Base-by-base conservation (phyloP, 1,140 invertebrate genomes). In the Bemisia tabaci region DNA sequence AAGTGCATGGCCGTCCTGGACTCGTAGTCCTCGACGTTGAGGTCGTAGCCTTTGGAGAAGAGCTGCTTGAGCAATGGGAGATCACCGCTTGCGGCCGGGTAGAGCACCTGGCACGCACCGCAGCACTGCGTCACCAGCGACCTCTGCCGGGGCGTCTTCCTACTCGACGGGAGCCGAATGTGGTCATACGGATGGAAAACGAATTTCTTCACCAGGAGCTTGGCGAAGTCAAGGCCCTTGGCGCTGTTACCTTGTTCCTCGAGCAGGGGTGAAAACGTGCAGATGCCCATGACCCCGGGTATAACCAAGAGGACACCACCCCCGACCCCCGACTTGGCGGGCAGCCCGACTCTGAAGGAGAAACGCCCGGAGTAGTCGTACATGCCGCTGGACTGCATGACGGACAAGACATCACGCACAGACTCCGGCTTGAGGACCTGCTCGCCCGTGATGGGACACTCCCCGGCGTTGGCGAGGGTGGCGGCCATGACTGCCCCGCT, bases 121-220 rank as follows among this genome's bases (percentile, higher is more conserved):
- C 5, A 17, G 17, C 33, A 48, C 17, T 48, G 33, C 5, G 33
- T 48, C 33, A 48, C 33, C 33, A 48, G 33, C 33, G 33, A 48
- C 17, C 33, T 48, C 33, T 48, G 33, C 17, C 33, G 33, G 33
- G 33, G 33, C 5, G 33, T 48, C 17, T 48, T 48, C 17, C 33
- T 48, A 48, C 33, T 48, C 33, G 33, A 48, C 33, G 33, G 33
- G 33, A 48, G 33, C 17, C 89, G 87, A 59, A 98, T 81, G 77
- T 95, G 97, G 74, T 98, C 96, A 74, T 96, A 98, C 73, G 96
- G 91, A 79, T 98, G 96, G 75, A 88, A 89, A 72, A 87, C 87
- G 74, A 87, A 88, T 2, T 78, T 77, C 23, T 78, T 74, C 0
- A 88, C 84, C 23, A 89, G 72, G 72, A 86, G 83, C 71, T 92